Conservation (phyloP, 2,113 vertebrate species). For the Raja brachyura region DNA sequence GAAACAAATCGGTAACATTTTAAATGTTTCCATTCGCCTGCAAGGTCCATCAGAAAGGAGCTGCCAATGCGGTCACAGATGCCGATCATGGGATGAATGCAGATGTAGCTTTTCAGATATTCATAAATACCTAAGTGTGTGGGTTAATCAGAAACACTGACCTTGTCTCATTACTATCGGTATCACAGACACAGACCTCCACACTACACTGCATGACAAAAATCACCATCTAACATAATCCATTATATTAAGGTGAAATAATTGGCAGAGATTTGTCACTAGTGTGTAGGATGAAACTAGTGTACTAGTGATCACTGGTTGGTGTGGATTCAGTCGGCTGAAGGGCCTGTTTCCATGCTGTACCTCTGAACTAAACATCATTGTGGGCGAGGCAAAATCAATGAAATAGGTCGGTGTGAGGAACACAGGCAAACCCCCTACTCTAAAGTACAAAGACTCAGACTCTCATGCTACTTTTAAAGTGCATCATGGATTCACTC, state of each 20-base stretch:
- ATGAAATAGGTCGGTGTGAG: neutral
- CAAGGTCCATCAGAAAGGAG: neutral
- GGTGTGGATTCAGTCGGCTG: no score
- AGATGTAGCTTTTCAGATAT: neutral
- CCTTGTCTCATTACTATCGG: neutral
- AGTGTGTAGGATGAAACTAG: no score
- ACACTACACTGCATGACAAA: neutral
- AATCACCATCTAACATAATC: no score
- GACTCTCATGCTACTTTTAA: neutral
- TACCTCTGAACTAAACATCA: neutral
- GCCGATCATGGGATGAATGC: neutral
- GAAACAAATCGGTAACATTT: no score
- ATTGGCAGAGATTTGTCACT: neutral
- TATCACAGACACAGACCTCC: neutral
- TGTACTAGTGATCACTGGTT: no score
- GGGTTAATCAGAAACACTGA: no score
- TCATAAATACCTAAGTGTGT: neutral
- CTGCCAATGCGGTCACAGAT: neutral
- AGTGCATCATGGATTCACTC: no score
- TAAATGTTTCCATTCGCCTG: neutral
- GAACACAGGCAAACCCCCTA: neutral
- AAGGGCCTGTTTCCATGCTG: no score
- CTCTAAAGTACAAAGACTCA: neutral
- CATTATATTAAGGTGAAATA: neutral
- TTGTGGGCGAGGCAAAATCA: neutral